phyloP scores from a whole-genome alignment of 1,140 invertebrate genomes.

The Monochamus saltuarius region DNA sequence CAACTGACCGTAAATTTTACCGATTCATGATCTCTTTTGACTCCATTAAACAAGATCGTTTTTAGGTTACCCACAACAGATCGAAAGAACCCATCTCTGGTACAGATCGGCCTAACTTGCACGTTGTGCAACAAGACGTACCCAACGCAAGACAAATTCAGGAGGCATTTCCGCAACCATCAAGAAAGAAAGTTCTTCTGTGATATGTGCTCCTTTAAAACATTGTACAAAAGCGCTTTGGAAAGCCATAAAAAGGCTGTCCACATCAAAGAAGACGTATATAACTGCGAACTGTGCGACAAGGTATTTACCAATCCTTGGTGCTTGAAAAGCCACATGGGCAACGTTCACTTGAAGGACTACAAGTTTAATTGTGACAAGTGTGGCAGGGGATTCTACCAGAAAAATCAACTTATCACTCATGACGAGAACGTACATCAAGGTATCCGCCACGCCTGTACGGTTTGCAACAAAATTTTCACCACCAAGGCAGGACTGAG shows the following conservation, averaged over 20 bases:
- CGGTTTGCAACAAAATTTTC: constrained; percentile 25
- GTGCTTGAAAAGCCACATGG: constrained; percentile 14
- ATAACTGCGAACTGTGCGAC: constrained; percentile 23
- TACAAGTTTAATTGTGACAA: constrained; percentile 34
- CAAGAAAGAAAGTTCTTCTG: constrained; percentile 5
- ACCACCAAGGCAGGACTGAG: constrained; percentile 2
- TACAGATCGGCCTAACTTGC: neutral
- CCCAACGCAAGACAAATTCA: neutral
- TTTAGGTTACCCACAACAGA: too few relatives aligned
- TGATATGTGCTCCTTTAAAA: neutral
- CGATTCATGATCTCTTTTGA: too few relatives aligned
- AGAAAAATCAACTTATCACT: constrained; percentile 16
- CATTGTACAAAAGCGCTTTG: neutral
- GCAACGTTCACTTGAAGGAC: constrained; percentile 17
- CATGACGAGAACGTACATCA: constrained; percentile 31
- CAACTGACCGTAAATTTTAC: too few relatives aligned
- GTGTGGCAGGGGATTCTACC: constrained; percentile 33
- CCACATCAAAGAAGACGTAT: constrained; percentile 17
- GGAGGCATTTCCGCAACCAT: neutral
- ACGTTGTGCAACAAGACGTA: constrained; percentile 1
- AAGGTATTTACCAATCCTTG: constrained; percentile 9
- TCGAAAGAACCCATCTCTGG: too few relatives aligned
- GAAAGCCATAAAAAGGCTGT: constrained; percentile 9
- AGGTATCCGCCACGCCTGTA: constrained; percentile 26
- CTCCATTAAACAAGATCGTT: too few relatives aligned